Evolutionary conservation across 2,888 invertebrate genomes (phyloP).

Genomic region (Cylloceria caligata): DNA sequence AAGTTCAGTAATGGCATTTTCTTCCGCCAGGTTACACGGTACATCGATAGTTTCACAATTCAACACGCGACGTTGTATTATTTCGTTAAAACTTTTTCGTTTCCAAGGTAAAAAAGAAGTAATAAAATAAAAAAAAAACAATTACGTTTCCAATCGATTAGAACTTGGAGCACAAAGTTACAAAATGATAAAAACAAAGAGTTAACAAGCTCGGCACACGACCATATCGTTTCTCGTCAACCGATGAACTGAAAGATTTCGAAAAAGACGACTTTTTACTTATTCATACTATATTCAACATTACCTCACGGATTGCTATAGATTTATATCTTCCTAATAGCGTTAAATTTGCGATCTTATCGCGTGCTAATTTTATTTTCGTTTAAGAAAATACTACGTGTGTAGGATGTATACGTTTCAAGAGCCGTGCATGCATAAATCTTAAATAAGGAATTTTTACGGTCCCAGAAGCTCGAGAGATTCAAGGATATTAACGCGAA

Average conservation of each 20-base stretch:
- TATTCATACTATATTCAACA: slow-evolving; percentile 12
- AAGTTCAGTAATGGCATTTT: slow-evolving; percentile 40
- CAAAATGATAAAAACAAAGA: not conserved
- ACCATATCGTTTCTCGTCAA: slow-evolving; percentile 27
- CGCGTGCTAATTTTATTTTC: slow-evolving; percentile 12
- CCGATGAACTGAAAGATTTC: slow-evolving; percentile 33
- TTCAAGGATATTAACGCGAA: not conserved
- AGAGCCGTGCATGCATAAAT: not conserved
- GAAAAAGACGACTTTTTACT: slow-evolving; percentile 11
- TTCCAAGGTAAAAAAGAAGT: not conserved
- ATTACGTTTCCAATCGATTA: not conserved
- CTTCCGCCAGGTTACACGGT: not conserved
- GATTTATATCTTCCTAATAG: not conserved
- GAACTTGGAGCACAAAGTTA: not conserved
- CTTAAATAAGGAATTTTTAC: slow-evolving; percentile 29
- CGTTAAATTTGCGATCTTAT: slow-evolving; percentile 43
- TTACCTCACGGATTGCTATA: not conserved
- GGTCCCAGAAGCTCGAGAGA: not conserved
- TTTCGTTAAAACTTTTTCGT: slow-evolving; percentile 13
- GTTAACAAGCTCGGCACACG: not conserved
- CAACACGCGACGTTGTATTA: not conserved
- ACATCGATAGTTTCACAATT: slow-evolving; percentile 20
- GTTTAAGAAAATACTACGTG: slow-evolving; percentile 1
- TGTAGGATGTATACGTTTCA: not conserved
- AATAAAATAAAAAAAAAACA: not conserved